Evolutionary conservation across 2,797 vertebrate species (phyloP), one percentile per base, ranked within the genome.

Genomic region (Coranthus polyacanthus): DNA sequence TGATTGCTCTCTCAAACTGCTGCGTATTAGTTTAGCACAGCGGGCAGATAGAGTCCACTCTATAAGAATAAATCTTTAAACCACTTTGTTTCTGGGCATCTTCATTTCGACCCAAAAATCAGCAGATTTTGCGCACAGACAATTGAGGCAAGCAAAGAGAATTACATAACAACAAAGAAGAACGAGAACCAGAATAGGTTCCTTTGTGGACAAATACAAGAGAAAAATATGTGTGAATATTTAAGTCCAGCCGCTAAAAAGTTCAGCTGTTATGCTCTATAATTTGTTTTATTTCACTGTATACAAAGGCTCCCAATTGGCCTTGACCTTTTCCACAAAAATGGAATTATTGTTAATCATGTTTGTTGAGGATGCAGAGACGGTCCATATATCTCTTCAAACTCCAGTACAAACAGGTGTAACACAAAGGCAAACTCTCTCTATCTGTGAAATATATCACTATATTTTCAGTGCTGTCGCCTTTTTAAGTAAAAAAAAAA

Each of bases 1-100:
- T 80, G 81, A 92, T 88, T 86, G 82, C 68, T 69, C 83, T 75
- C 75, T 91, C 75, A 88, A 85, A 86, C 58, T 61, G 79, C 83
- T 54, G 73, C 50, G 7, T 82, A 81, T 88, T 82, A 82, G 78
- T 88, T 85, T 90, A 83, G 76, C 81, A 81, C 67, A 44, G 71
- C 32, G 20, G 54, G 70, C 56, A 79, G 81, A 89, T 68, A 57
- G 38, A 86, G 80, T 83, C 81, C 81, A 81, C 78, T 86, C 79
- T 62, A 75, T 77, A 68, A 86, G n/a, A 86, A 79, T 42, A 73
- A 78, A 79, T 86, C 72, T 79, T 84, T 81, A 70, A 84, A 83
- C 65, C 52, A 60, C 75, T 89, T 81, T 60, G 61, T 86, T 88
- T 86, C 79, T 72, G 77, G 84, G 82, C 90, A 89, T 86, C 83